Base-by-base conservation (phyloP, 2,888 invertebrate genomes). In the Linnaemya vulpina region DNA sequence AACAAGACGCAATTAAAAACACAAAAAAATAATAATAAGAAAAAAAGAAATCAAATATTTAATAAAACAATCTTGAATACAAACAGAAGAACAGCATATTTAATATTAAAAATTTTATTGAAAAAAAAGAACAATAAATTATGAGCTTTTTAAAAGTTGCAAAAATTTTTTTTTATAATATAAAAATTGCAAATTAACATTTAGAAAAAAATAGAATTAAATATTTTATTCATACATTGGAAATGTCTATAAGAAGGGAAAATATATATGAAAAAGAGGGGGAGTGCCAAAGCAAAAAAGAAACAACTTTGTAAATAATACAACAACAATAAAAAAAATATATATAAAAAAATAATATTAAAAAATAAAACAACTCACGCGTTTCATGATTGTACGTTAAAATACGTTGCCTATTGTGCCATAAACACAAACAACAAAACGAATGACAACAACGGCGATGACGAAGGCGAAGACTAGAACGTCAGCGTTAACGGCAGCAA, bases 341-440 rank as follows among this genome's bases (percentile, higher is more conserved):
- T n/a, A n/a, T n/a, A n/a, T n/a, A n/a, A n/a, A n/a, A n/a, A n/a
- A n/a, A n/a, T n/a, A n/a, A n/a, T n/a, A n/a, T n/a, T n/a, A 38
- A 49, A 58, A 76, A 65, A 86, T 30, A 30, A 79, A 86, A 79
- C 83, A 86, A 79, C 83, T 76, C 82, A 86, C 78, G 73, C 78
- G 83, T 83, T 70, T 55, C 53, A 74, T 75, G 67, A 74, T 62
- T 74, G 65, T 38, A 62, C 53, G 49, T 13, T 77, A 2, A 67
- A 73, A 68, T 51, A 53, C 70, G 40, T 60, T 73, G 73, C 67
- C 51, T 78, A 51, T 70, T 71, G 78, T 63, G 71, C 68, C 63
- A 58, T 58, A 65, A 73, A 40, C 65, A 58, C 22, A 30, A 30
- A 55, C 55, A 30, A 49, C 43, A 22, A 38, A 55, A 70, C n/a